Base-by-base conservation (phyloP, 2,888 invertebrate species). In the Drosophila gaucha region DNA sequence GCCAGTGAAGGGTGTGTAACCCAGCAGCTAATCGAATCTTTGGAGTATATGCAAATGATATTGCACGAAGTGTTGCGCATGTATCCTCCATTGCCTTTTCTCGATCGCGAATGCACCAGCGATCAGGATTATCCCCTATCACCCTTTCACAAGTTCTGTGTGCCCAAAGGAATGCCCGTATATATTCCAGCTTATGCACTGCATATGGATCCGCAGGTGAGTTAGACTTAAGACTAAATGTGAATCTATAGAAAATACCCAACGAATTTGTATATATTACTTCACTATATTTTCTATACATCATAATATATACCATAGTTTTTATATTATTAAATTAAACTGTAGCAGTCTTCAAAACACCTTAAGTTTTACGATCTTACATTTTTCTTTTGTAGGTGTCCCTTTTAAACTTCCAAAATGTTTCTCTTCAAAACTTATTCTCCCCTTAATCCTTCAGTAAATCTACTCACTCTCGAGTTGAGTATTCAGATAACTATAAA, bases 41-140 rank as follows among this genome's bases (percentile, higher is more conserved):
- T 93, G 90, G 83, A 90, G 26, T 93, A 92, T 69, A 80, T 93
- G 74, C 91, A 93, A 57, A 92, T 91, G 92, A 91, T 86, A 18
- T 74, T 89, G 16, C 72, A 74, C 31, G 92, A 92, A 67, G 88
- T 88, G 9, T 65, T 92, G 31, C 87, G 92, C 2, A 67, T 92
- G 49, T 92, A 92, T 78, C 92, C 92, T 0, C 84, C 90, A 0
- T 43, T 92, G 6, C 91, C 92, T 2, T 90, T 91, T 59, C 62
- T 92, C 26, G 92, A 92, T 69, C 84, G 92, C 12, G 78, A 88
- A 33, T 92, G 91, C 52, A 90, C 89, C 6, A 62, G 80, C 8
- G 71, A 77, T 3, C 50, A 66, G 1, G 78, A 67, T 0, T 91
- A 89, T 35, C 80, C 89, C 0, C 49, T 92, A 22, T 65, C 78